Conservation (phyloP, 2,113 vertebrate genomes). For the Chloebia gouldiae region DNA sequence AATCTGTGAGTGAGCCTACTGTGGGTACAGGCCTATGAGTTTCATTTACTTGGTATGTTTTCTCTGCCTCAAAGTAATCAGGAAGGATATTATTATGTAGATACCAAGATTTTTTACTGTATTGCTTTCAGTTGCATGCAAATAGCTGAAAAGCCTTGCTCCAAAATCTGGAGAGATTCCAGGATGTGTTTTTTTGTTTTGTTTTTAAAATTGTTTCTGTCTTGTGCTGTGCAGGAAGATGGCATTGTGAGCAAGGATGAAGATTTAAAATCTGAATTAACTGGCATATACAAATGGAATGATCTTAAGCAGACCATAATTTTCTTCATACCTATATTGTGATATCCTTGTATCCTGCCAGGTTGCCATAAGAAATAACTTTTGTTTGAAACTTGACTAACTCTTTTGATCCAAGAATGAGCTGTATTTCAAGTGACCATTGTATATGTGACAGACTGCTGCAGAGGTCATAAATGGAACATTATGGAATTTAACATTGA, state of each 20-base stretch:
- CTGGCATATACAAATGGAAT: not conserved
- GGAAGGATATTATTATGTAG: not conserved
- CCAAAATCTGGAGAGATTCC: not conserved
- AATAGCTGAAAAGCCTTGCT: not conserved
- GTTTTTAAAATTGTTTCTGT: not conserved
- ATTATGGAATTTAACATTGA: not conserved
- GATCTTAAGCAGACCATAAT: not conserved
- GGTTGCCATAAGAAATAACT: not conserved
- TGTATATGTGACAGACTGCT: not conserved
- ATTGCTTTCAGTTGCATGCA: conserved; percentile 20
- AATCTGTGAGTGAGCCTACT: conserved; percentile 14
- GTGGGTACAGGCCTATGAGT: not conserved
- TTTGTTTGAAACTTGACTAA: not conserved
- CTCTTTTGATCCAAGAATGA: not conserved
- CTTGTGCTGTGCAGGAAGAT: not conserved
- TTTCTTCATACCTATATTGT: not conserved
- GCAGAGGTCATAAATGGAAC: not conserved
- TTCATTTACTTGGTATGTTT: conserved; percentile 46
- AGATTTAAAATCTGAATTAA: not conserved
- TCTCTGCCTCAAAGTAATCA: not conserved
- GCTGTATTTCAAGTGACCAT: not conserved
- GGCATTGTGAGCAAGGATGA: not conserved
- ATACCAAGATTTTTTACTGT: conserved; percentile 11
- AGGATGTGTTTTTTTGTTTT: not conserved
- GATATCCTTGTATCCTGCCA: not conserved